phyloP scores from a whole-genome alignment of 2,113 vertebrate species.

The Hippocampus zosterae region DNA sequence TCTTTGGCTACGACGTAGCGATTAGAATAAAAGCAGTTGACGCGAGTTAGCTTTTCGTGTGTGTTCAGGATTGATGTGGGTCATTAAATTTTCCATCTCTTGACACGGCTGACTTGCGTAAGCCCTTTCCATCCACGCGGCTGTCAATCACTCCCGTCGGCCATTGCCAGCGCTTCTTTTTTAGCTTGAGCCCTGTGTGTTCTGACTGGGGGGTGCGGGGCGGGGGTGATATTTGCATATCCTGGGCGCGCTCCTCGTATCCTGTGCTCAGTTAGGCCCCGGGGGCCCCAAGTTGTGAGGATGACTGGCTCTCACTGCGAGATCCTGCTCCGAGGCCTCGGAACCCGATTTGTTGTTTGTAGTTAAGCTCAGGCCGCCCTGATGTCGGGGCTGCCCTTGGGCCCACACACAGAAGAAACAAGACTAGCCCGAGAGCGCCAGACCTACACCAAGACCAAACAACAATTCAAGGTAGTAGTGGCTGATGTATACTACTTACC shows the following conservation, averaged over 20 bases:
- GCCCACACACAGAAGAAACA: conserved; percentile 13
- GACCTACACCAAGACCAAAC: conserved; percentile 7
- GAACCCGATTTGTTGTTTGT: conserved; percentile 11
- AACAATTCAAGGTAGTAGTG: background rate
- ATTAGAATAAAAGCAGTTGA: background rate
- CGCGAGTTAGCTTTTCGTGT: no score
- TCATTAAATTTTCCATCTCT: conserved; percentile 19
- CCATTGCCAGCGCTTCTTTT: conserved; percentile 6
- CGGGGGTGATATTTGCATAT: conserved; percentile 64
- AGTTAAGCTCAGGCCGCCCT: conserved; percentile 12
- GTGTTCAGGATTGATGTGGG: background rate
- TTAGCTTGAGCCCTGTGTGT: conserved; percentile 20
- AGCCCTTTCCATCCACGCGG: background rate
- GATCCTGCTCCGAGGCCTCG: conserved; percentile 41
- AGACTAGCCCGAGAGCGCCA: background rate
- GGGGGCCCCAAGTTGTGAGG: conserved; percentile 44
- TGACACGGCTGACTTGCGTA: background rate
- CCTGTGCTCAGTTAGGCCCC: conserved; percentile 50
- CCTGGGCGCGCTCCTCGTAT: conserved; percentile 54
- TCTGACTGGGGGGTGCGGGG: conserved; percentile 5
- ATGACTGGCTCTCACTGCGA: conserved; percentile 47
- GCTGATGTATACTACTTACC: background rate
- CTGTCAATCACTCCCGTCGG: background rate
- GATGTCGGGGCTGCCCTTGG: conserved; percentile 17
- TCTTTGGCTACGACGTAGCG: no score